Evolutionary conservation across 2,797 vertebrate genomes (phyloP).

Genomic region (Cephalopachus bancanus): DNA sequence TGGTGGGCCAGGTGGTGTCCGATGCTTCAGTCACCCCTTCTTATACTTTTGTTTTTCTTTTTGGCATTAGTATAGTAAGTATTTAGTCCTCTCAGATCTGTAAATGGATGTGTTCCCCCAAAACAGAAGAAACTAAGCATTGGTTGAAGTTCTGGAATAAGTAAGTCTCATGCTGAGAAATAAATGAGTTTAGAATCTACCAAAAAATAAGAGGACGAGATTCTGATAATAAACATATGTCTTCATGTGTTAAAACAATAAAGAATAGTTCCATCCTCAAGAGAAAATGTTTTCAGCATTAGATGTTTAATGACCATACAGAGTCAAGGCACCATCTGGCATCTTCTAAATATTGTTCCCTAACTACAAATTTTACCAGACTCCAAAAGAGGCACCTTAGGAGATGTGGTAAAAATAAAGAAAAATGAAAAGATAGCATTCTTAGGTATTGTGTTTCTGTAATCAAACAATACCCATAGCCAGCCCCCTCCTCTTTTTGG

Average conservation of each 20-base stretch:
- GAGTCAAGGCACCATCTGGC: conserved; percentile 15
- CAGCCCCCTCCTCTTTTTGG: not conserved
- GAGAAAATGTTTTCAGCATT: not conserved
- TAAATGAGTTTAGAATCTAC: conserved; percentile 46
- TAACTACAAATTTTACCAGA: conserved; percentile 46
- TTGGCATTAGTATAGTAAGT: not conserved
- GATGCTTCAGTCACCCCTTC: not conserved
- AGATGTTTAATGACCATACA: not conserved
- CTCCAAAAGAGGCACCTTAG: not conserved
- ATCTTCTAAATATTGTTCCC: conserved; percentile 45
- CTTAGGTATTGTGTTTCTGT: not conserved
- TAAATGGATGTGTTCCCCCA: not conserved
- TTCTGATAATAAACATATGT: not conserved
- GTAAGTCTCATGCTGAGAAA: conserved; percentile 49
- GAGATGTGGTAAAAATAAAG: not conserved
- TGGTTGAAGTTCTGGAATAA: conserved; percentile 35
- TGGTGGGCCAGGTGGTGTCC: not conserved
- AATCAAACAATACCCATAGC: not conserved
- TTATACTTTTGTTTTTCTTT: conserved; percentile 18
- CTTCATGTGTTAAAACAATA: conserved; percentile 1
- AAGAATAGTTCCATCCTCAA: not conserved
- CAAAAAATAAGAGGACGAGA: not conserved
- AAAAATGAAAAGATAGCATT: not conserved
- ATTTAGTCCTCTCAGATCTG: conserved; percentile 42
- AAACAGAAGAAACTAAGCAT: conserved; percentile 53